Base-by-base conservation (phyloP, 2,113 vertebrate species). In the Myrmecobius fasciatus region DNA sequence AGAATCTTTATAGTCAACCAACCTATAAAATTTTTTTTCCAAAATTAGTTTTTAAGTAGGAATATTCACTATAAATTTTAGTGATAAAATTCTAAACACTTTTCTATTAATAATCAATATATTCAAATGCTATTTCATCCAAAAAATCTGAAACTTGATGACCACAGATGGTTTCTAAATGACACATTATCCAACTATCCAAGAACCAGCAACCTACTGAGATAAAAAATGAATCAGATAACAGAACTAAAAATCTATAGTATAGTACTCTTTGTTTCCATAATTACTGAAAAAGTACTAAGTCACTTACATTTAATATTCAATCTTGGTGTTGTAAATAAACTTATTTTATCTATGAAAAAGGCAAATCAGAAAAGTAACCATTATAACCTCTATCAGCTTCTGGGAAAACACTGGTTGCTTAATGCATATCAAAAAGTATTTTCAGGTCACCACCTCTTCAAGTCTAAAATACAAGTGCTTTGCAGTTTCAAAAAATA, bases 101-200 rank as follows among this genome's bases (percentile, higher is more conserved):
- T 52, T 83, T 52, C 91, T 52, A 60, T 83, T 89, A 94, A 95
- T 93, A 14, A 95, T 93, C 51, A 95, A 94, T 52, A 91, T 9
- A 89, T 12, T 83, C 17, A 5, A 93, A 52, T 95, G 91, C 46
- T 96, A 94, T 93, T 92, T 91, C 60, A 91, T 89, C 75, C 51
- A 75, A 31, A n/a, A 83, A 89, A 48, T 94, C 91, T 95, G 92
- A 92, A 75, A 48, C 89, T 0, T 93, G 93, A 92, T 94, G 94
- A 92, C 75, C 94, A 91, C 95, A 97, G 97, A 96, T 93, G 93
- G 96, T 89, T 93, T 90, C 93, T 94, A 92, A 96, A 75, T 95
- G 36, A 22, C 52, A 96, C 89, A 94, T 12, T 52, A 43, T 67
- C 67, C 88, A 89, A 92, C 25, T 94, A 75, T 83, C 90, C 43